Percentiles rank a stretch among this genome's conserved stretches.
phyloP scores from a whole-genome alignment of 2,888 invertebrate species.

The Xestobium rufovillosum region DNA sequence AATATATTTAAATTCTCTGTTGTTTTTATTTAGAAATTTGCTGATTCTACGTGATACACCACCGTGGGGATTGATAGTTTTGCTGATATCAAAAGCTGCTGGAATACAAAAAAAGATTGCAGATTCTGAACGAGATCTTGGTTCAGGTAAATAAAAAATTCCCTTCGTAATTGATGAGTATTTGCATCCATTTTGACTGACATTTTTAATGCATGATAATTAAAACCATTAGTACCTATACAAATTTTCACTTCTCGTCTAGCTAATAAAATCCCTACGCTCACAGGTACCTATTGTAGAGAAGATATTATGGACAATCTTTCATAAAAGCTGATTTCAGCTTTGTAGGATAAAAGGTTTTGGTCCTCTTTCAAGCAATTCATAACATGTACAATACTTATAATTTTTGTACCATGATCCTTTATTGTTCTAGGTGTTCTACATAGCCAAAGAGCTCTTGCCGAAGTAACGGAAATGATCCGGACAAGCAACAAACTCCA shows the following conservation, averaged over 20 bases:
- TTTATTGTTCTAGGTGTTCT: constrained; percentile 47
- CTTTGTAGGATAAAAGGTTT: no score
- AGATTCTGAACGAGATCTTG: constrained; percentile 74
- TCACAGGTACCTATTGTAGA: no score
- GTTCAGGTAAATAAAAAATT: constrained; percentile 54
- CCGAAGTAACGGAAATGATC: constrained; percentile 94
- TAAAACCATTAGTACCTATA: no score
- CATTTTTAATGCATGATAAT: no score
- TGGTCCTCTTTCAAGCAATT: no score
- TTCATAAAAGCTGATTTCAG: no score
- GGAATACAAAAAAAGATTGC: constrained; percentile 70
- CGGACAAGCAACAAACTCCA: constrained; percentile 85
- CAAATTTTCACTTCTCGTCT: no score
- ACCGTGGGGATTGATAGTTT: constrained; percentile 84
- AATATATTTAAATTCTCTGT: neutral
- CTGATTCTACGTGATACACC: constrained; percentile 67
- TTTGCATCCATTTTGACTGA: no score
- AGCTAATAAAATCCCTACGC: no score
- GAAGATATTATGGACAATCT: no score
- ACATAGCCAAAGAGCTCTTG: constrained; percentile 78
- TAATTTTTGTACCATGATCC: neutral
- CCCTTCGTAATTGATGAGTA: no score
- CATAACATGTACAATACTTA: no score
- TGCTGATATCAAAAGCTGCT: constrained; percentile 84
- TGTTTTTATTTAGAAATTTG: constrained; percentile 25